Conservation (phyloP, 2,888 invertebrate species). For the Monoplex corrugatus region DNA sequence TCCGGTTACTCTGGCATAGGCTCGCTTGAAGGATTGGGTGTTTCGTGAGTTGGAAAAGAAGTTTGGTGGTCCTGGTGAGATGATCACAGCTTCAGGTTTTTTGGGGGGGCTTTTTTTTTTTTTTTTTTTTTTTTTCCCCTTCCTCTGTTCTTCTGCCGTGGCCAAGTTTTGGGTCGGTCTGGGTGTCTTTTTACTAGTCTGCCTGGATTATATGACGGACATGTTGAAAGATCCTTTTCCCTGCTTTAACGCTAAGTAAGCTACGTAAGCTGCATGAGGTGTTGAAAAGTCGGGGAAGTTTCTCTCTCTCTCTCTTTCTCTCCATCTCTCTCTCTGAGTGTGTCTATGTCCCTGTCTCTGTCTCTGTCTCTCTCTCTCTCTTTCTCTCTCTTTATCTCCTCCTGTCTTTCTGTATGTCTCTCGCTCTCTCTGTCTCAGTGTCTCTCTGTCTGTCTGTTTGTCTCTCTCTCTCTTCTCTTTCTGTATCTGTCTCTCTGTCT, state of each 20-base stretch:
- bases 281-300: not conserved
- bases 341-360: not conserved
- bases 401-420: not conserved
- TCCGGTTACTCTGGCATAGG: not conserved
- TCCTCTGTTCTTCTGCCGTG: not conserved
- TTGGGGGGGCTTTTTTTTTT: not conserved
- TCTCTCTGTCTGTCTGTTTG: not conserved
- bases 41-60: not conserved
- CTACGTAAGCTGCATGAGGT: not conserved
- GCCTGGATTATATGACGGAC: conserved; percentile 32
- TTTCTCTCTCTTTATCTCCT: too few relatives aligned
- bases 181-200: not conserved
- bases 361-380: not conserved
- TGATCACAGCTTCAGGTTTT: not conserved
- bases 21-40: not conserved
- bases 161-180: not conserved
- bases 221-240: not conserved
- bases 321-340: not conserved
- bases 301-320: not conserved
- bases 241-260: too few relatives aligned
- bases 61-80: not conserved
- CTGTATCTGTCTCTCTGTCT: not conserved
- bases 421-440: not conserved
- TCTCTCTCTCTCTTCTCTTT: not conserved
- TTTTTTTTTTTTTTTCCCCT: not conserved